Evolutionary conservation across 2,888 invertebrate genomes (phyloP).

Genomic region (Mayetiola destructor): DNA sequence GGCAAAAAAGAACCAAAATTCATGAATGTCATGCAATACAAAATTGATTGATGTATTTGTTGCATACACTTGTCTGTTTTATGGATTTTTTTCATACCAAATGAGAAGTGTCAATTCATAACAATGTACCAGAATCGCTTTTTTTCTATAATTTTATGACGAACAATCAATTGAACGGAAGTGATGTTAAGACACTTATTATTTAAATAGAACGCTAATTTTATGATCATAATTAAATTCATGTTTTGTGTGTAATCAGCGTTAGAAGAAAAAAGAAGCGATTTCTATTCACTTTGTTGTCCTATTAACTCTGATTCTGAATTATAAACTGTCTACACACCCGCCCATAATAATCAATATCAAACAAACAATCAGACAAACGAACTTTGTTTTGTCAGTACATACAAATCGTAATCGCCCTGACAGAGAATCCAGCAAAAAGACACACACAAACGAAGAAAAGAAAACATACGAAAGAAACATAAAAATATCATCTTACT

Average conservation of each 20-base stretch:
- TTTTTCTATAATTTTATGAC: no score
- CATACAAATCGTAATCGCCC: neutral
- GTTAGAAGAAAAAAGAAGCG: no score
- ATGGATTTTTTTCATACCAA: no score
- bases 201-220: no score
- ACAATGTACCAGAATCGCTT: no score
- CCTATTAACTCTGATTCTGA: no score
- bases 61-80: slow-evolving; percentile 7
- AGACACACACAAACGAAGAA: neutral
- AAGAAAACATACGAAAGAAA: neutral
- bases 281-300: no score
- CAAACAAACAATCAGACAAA: slow-evolving; percentile 5
- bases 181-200: no score
- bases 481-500: slow-evolving; percentile 10
- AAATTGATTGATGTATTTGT: slow-evolving; percentile 7
- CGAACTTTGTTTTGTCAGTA: neutral
- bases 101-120: no score
- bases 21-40: slow-evolving; percentile 8
- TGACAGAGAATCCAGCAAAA: neutral
- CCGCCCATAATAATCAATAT: slow-evolving; percentile 12
- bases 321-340: neutral
- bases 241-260: no score
- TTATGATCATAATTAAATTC: no score
- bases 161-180: no score
- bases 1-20: neutral